These are phyloP conservation scores for Anaspis maculata DNA, from an alignment of 2,888 invertebrate genomes.

Conservation along the genomic window DNA sequence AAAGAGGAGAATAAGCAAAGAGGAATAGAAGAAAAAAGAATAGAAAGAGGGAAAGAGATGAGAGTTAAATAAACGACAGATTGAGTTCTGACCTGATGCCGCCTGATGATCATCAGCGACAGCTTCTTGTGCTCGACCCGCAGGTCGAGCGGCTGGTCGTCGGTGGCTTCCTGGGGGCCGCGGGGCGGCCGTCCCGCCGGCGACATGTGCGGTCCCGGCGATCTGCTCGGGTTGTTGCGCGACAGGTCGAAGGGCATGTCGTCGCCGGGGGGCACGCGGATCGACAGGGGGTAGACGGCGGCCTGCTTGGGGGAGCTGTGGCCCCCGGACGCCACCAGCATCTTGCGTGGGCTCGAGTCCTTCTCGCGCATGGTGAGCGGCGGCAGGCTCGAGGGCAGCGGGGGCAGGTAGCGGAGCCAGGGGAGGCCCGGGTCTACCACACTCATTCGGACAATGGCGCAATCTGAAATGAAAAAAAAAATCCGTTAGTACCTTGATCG, in stretches of 20 bases:
- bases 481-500: too few species aligned
- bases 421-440: conserved; percentile 60
- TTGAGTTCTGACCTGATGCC: too few species aligned
- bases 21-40: too few species aligned
- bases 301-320: conserved; percentile 66
- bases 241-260: conserved; percentile 63
- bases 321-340: conserved; percentile 53
- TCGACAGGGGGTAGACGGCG: conserved; percentile 59
- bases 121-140: conserved; percentile 76
- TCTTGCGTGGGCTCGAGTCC: conserved; percentile 85
- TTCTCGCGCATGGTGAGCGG: conserved; percentile 77
- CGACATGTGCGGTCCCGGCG: conserved; percentile 49
- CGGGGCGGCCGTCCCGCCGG: conserved; percentile 50
- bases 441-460: conserved; percentile 51
- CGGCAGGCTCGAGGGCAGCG: conserved; percentile 43
- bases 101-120: conserved; percentile 40
- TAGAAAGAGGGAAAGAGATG: too few species aligned
- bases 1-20: too few species aligned
- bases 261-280: conserved; percentile 49
- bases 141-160: conserved; percentile 80
- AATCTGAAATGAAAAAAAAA: conserved; percentile 1
- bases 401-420: conserved; percentile 44
- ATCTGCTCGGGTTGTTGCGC: conserved; percentile 36
- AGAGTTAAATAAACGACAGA: too few species aligned
- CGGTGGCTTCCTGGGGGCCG: conserved; percentile 45